Base-by-base conservation (phyloP, 2,888 invertebrate genomes). In the Ectobius pallidus region DNA sequence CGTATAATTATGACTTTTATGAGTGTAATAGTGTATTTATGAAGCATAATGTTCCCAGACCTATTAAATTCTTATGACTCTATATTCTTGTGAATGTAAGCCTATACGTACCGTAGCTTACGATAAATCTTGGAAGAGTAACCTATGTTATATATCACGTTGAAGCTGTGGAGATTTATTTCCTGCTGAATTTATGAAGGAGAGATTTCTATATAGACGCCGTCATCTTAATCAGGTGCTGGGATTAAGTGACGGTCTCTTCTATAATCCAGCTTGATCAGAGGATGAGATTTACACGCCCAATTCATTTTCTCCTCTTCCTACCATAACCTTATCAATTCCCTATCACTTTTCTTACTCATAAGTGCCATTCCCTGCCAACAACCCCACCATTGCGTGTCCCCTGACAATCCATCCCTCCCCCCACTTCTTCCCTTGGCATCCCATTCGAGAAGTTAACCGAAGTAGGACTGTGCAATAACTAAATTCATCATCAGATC, bases 401-500 rank as follows among this genome's bases (percentile, higher is more conserved):
- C 52, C 25, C 2, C 52, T 14, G 52, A 52, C 52, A 22, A 25
- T 52, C 25, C 52, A 25, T 52, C 52, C 52, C 14, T 25, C 52
- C 22, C 4, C 49, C 49, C 18, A 6, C 49, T 1, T 25, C 52
- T 11, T 25, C 52, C 20, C 25, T 52, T 22, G 52, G 22, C 25
- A 7, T 22, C 22, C 58, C 27, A 30, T 30, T 25, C 30, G 30
- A 30, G 27, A 58, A 58, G 58, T 58, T 58, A 58, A 58, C 27
- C 30, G 52, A n/a, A 58, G 58, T n/a, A 58, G 1, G 32, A 30
- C 58, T 58, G 52, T 20, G 52, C 52, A 30, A 30, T 58, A 58
- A 58, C 58, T 58, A 18, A 58, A 58, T 58, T 58, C 58, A 58
- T 58, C 58, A 52, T 52, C 52, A 52, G 25, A 25, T 52, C 52